Base-by-base conservation (phyloP, 35 echinoderm and acorn worm genomes). In the Anneissia japonica region DNA sequence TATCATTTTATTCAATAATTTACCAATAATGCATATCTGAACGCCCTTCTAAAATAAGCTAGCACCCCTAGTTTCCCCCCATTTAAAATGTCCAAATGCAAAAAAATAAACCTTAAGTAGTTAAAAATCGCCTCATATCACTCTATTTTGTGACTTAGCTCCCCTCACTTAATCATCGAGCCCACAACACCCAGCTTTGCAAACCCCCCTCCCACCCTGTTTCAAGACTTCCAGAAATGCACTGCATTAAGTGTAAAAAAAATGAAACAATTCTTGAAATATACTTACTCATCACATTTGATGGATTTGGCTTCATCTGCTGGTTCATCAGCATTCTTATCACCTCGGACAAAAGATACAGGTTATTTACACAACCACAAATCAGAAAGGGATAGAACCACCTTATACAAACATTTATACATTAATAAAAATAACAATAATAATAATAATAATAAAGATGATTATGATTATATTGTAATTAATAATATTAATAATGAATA, bases 251-350 rank as follows among this genome's bases (percentile, higher is more conserved):
- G 19, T 23, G 23, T 10, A 16, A 83, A 45, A 23, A 4, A 30
- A 34, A 26, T 34, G 31, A 35, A n/a, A 46, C n/a, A 13, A 17
- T n/a, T 36, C 2, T 40, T 37, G 10, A 23, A 41, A 2, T 33
- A 16, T 30, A 91, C 90, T 97, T 83, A 97, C 94, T 97, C 94
- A 75, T 97, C 94, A 93, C 94, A 97, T 81, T 97, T 93, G 11
- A 97, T 30, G 26, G 94, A 97, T 74, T 92, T 90, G 4, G 87
- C 90, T 79, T 87, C 77, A 37, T 35, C 87, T 56, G 83, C 46
- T 79, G 41, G 36, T 55, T 26, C 79, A 72, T 74, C 74, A 75
- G n/a, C 26, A 74, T 79, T 39, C 80, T 43, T 83, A 36, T 81
- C 76, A 13, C 87, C 81, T 38, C 37, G 19, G 79, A 39, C 38